Percentiles rank a stretch among this genome's conserved stretches.
Evolutionary conservation across 2,113 vertebrate species (phyloP).

Genomic region (Gambusia affinis): DNA sequence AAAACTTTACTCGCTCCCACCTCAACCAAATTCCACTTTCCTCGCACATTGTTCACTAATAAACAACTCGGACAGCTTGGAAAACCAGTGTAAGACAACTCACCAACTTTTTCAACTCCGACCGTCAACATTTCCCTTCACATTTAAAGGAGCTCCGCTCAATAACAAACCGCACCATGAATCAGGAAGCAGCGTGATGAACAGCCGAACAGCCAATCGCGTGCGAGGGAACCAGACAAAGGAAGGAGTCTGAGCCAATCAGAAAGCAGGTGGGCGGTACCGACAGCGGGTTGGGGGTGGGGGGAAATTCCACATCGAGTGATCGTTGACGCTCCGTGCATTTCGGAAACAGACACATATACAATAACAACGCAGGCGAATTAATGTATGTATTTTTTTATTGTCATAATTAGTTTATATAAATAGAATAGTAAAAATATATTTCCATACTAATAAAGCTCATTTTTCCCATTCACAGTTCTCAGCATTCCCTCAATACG

Average conservation of each 20-base stretch:
- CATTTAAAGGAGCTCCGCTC: constrained; percentile 39
- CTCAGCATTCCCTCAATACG: constrained; percentile 4
- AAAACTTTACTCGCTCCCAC: constrained; percentile 1
- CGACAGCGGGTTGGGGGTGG: constrained; percentile 52
- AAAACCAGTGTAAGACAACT: constrained; percentile 11
- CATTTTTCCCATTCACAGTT: constrained; percentile 23
- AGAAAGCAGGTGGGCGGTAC: constrained; percentile 22
- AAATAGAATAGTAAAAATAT: constrained; percentile 64
- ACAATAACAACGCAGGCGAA: neutral
- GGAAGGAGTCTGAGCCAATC: constrained; percentile 22
- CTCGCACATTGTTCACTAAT: neutral
- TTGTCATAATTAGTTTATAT: constrained; percentile 48
- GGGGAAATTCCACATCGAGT: constrained; percentile 74
- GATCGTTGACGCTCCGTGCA: neutral
- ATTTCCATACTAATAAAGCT: constrained; percentile 10
- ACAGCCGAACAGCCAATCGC: constrained; percentile 59
- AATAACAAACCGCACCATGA: constrained; percentile 51
- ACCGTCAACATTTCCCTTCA: constrained; percentile 44
- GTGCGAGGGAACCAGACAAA: constrained; percentile 2
- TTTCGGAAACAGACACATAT: neutral
- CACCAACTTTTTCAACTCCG: constrained; percentile 42
- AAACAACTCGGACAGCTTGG: neutral
- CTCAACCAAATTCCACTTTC: neutral
- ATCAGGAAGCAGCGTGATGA: constrained; percentile 68
- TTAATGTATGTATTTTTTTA: no score